These are phyloP conservation scores for Echinops telfairi DNA, from an alignment of 2,113 vertebrate genomes.

Conservation along the genomic window DNA sequence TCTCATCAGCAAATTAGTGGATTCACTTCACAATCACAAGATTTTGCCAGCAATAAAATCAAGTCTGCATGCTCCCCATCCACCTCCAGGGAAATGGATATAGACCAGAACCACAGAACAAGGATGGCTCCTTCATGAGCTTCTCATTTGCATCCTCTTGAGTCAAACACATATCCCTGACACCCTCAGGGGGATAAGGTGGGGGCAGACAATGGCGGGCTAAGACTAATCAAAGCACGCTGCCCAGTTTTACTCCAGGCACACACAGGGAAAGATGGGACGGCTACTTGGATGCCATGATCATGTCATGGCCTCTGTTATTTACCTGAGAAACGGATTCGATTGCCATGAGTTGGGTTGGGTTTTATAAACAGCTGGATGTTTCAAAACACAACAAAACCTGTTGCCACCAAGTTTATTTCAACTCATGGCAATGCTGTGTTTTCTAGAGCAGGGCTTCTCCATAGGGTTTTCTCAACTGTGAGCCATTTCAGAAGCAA, in stretches of 20 bases:
- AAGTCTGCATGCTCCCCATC: background rate
- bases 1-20: background rate
- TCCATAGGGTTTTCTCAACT: background rate
- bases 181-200: background rate
- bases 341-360: too few relatives aligned
- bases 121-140: background rate
- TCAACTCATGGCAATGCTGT: background rate
- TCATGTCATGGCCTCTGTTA: background rate
- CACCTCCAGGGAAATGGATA: background rate
- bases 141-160: background rate
- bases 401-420: background rate
- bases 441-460: background rate
- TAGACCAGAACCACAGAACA: background rate
- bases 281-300: background rate
- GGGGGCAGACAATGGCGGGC: background rate
- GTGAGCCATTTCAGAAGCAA: background rate
- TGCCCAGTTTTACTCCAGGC: background rate
- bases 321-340: background rate
- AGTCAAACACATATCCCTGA: background rate
- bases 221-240: background rate
- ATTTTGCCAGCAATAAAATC: background rate
- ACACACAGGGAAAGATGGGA: background rate
- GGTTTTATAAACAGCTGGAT: background rate
- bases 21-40: background rate
- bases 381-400: constrained; percentile 10